Evolutionary conservation across 2,113 vertebrate genomes (phyloP).

Genomic region (Rhinoptilus africanus): DNA sequence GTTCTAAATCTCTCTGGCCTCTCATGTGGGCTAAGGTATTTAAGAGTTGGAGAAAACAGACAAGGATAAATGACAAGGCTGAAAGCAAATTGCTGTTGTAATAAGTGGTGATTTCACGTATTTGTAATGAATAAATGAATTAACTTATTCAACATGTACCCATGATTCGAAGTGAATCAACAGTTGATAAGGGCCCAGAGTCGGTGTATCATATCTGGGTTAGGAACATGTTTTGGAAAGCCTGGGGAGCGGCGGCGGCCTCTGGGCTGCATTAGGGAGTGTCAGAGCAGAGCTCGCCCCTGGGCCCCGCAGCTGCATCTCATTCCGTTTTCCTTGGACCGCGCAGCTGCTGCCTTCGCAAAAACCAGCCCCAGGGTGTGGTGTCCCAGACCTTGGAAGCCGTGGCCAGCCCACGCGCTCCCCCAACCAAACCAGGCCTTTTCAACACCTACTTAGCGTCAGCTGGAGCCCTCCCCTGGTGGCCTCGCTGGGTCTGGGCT

Average conservation of each 20-base stretch:
- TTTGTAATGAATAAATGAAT: neutral
- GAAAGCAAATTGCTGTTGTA: neutral
- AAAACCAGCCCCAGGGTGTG: neutral
- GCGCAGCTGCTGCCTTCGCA: neutral
- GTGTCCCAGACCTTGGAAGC: constrained; percentile 1
- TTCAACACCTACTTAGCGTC: constrained; percentile 50
- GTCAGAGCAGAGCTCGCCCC: neutral
- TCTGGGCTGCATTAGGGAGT: constrained; percentile 40
- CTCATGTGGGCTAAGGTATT: neutral
- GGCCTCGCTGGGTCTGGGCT: neutral
- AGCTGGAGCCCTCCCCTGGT: neutral
- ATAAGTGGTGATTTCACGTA: neutral
- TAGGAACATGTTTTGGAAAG: neutral
- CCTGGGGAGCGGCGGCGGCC: neutral
- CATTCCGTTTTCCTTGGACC: neutral
- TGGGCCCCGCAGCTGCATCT: constrained; percentile 18
- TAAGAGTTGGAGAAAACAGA: neutral
- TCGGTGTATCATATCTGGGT: neutral
- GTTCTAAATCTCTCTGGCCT: neutral
- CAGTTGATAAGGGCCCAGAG: neutral
- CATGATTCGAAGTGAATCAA: neutral
- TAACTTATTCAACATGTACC: neutral
- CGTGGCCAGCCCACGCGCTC: fast-evolving
- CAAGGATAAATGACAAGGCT: neutral
- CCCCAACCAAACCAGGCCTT: neutral